Evolutionary conservation across 2,797 vertebrate species (phyloP).

Genomic region (Morelia viridis): DNA sequence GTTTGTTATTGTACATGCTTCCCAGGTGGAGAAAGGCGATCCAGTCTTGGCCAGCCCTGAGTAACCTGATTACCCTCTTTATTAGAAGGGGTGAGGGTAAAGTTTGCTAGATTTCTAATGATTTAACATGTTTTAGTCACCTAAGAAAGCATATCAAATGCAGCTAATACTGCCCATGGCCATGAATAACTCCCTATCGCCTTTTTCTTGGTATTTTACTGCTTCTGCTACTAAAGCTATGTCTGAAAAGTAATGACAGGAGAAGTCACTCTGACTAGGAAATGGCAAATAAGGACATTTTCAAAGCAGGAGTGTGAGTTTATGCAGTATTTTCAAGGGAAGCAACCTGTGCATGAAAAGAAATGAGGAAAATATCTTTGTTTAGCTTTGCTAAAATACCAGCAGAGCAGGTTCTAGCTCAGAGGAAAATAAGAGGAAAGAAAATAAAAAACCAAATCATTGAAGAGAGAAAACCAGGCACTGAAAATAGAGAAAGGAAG

Average conservation of each 20-base stretch:
- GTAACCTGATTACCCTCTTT: not conserved
- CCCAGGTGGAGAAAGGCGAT: not conserved
- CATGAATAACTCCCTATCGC: not conserved
- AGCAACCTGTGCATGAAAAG: not conserved
- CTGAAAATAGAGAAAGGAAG: not conserved
- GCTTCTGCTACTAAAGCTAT: not conserved
- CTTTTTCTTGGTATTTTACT: not conserved
- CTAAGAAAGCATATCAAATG: not conserved
- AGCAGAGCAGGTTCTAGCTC: not conserved
- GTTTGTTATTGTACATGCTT: not conserved
- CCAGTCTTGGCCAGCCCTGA: not conserved
- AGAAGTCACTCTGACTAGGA: not conserved
- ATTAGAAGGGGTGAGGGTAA: not conserved
- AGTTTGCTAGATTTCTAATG: not conserved
- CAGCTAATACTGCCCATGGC: not conserved
- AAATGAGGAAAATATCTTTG: not conserved
- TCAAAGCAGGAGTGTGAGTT: not conserved
- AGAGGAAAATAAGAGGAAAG: not conserved
- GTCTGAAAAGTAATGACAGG: not conserved
- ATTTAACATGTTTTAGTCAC: not conserved
- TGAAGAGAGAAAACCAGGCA: not conserved
- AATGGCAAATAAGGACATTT: not conserved
- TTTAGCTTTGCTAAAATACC: not conserved
- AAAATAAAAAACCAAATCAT: not conserved
- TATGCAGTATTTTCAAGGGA: not conserved